Evolutionary conservation across 1,140 invertebrate genomes (phyloP), one percentile per base, ranked within the genome.

Genomic region (Zaprionus taronus): DNA sequence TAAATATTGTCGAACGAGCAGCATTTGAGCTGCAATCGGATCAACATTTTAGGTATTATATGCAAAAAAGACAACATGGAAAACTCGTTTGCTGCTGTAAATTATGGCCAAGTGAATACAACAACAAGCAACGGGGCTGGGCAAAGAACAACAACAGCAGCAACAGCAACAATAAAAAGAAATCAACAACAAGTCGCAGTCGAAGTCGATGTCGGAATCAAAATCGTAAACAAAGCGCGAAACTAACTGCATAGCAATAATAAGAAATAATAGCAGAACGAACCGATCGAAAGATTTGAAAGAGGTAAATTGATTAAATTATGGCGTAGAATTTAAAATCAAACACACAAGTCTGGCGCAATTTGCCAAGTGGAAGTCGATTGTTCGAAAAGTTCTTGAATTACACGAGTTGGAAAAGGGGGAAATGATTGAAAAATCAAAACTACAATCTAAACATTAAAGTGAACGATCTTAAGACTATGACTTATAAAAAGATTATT

Each of bases 261-360:
- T 51, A 71, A 47, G 22, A 44, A 72, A 65, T 76, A 76, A 76
- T 75, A 49, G 57, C 22, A 75, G 72, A 75, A 41, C 58, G 65
- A 53, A 36, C 24, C 26, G 24, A 62, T 26, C 28, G 17, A 47
- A 70, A 22, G 22, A 28, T n/a, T 38, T 62, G 47, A 60, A 31
- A 58, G 47, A 65, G 34, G 41, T 20, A 60, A 77, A 66, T 72
- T 77, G 55, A 77, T 77, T 60, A 66, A 77, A 77, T 77, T 65
- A 76, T 53, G 44, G 68, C 7, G n/a, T 34, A 58, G 53, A 76
- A 72, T 62, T 62, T 57, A 63, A 62, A 74, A 61, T 61, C 57
- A 47, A 53, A 55, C 64, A 72, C 51, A 67, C 61, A 57, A 66
- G 17, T 53, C 38, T 34, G 36, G 47, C 47, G 47, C 22, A 51